Conservation (phyloP, 2,797 vertebrate genomes). For the Echiichthys vipera region DNA sequence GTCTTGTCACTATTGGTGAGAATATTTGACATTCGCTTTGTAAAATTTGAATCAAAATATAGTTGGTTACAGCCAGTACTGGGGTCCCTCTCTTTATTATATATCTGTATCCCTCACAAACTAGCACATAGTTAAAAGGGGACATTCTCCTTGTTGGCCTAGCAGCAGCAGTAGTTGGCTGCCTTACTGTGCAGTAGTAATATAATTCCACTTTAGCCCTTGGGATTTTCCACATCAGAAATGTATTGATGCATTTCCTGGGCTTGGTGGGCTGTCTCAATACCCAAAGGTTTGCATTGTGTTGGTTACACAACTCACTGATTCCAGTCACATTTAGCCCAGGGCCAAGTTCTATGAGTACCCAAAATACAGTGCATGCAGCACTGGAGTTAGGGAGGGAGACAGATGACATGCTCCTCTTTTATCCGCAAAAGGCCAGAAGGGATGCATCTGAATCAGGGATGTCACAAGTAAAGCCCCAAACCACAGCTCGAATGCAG, state of each 20-base stretch:
- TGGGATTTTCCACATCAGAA: constrained; percentile 66
- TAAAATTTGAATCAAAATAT: not conserved
- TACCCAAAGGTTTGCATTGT: constrained; percentile 67
- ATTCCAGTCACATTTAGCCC: constrained; percentile 70
- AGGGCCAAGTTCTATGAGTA: constrained; percentile 51
- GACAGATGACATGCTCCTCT: constrained; percentile 62
- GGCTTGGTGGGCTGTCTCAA: constrained; percentile 41
- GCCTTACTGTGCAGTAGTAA: constrained; percentile 57
- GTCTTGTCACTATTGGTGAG: not conserved
- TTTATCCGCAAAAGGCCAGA: constrained; percentile 60
- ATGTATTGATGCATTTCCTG: constrained; percentile 66
- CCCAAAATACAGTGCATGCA: constrained; percentile 61
- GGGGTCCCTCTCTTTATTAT: not conserved
- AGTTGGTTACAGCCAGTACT: not conserved
- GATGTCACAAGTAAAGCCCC: constrained; percentile 43
- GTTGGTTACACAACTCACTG: constrained; percentile 66
- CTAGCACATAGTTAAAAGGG: constrained; percentile 12
- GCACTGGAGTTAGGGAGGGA: constrained; percentile 40
- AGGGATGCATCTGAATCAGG: constrained; percentile 62
- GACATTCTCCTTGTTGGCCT: constrained; percentile 26
- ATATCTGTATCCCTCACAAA: constrained; percentile 1
- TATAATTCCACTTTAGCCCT: constrained; percentile 59
- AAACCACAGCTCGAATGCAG: constrained; percentile 13
- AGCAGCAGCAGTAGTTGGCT: constrained; percentile 27
- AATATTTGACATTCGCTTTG: not conserved